Evolutionary conservation across 2,888 invertebrate genomes (phyloP), one percentile per base, ranked within the genome.

Genomic region (Diogma glabrata): DNA sequence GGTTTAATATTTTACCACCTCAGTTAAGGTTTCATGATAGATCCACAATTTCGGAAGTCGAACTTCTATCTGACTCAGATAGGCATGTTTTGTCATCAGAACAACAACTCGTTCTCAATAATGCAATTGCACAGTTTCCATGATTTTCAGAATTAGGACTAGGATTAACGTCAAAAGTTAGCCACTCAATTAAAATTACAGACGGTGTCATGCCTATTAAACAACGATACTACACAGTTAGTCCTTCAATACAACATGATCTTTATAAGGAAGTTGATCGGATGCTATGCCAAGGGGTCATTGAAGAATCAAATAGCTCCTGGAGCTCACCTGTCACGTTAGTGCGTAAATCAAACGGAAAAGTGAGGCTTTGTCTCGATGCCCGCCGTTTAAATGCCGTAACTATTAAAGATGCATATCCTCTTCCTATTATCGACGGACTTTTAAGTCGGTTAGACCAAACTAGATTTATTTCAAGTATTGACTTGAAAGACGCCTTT

Each of bases 281-380:
- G n/a, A n/a, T n/a, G n/a, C n/a, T 65, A 3, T 48, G 23, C 4
- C 46, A 56, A 1, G 60, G 57, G 3, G 57, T 65, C 0, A 58
- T 66, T 2, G 63, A 64, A 28, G 57, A 55, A n/a, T n/a, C n/a
- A n/a, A n/a, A n/a, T 14, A 63, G 61, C 19, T 52, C 57, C 3
- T 63, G 63, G 63, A 58, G 59, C 9, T 61, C 60, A 3, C 61
- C 61, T 2, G 57, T 62, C 7, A 57, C 60, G 0, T 56, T 63
- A 26, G 58, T 62, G 0, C 49, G 52, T 5, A 63, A 62, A 47
- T 54, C 57, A 4, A 33, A 33, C 33, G 59, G 58, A 0, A 58
- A 56, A 14, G 56, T 57, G 19, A 51, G 62, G 0, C 56, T 63
- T 3, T 62, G 62, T 20, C 51, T 64, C 0, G 63, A 63, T 43